phyloP scores from a whole-genome alignment of 2,888 invertebrate species.

The Dysmachus trigonus region DNA sequence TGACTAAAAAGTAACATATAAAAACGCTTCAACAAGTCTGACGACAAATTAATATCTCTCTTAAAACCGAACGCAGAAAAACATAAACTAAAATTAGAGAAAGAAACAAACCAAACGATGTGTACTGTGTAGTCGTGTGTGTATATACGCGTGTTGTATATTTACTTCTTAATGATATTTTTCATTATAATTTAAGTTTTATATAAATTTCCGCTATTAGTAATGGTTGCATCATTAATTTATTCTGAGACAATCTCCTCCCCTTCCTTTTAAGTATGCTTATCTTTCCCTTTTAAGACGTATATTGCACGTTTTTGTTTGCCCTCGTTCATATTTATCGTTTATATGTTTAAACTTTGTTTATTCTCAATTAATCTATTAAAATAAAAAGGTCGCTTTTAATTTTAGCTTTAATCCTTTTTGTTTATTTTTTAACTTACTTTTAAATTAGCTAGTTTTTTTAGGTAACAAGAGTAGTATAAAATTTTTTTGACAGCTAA shows the following conservation, averaged over 20 bases:
- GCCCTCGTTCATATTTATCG: neutral
- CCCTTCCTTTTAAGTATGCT: neutral
- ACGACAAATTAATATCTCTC: neutral
- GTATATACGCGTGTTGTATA: constrained; percentile 24
- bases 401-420: constrained; percentile 13
- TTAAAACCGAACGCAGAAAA: neutral
- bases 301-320: constrained; percentile 46
- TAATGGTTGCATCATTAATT: constrained; percentile 22
- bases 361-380: constrained; percentile 31
- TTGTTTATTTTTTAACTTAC: constrained; percentile 41
- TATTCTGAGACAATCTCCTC: neutral
- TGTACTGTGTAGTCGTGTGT: constrained; percentile 7
- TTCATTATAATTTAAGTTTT: constrained; percentile 17
- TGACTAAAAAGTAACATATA: constrained; percentile 16
- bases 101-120: neutral
- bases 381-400: constrained; percentile 28
- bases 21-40: constrained; percentile 33
- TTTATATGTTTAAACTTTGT: constrained; percentile 8
- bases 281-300: constrained; percentile 32
- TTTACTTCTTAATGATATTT: constrained; percentile 12
- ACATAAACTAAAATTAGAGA: neutral
- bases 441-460: constrained; percentile 48
- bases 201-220: constrained; percentile 21
- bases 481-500: constrained; percentile 50
- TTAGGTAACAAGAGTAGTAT: constrained; percentile 51